Evolutionary conservation across 1,140 invertebrate genomes (phyloP).

Genomic region (Stratiolaelaps scimitus): DNA sequence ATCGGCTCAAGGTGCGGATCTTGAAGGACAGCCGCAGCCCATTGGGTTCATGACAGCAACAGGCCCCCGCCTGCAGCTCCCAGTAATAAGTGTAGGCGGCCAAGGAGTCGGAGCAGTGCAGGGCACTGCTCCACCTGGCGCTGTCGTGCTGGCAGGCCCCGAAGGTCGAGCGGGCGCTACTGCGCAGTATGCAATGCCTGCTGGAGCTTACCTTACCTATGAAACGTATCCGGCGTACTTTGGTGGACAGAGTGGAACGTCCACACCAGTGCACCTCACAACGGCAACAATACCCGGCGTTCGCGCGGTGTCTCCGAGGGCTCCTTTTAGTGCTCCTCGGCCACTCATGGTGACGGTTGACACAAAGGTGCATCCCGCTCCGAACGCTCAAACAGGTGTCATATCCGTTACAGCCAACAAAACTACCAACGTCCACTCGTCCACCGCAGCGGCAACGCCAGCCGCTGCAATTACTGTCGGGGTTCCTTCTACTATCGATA

Average conservation of each 20-base stretch:
- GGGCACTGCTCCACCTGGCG: background rate
- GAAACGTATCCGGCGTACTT: constrained; percentile 25
- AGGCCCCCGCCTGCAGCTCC: constrained; percentile 13
- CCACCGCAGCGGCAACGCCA: too few relatives aligned
- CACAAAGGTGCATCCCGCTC: constrained; percentile 2
- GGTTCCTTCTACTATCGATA: too few relatives aligned
- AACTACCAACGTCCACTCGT: background rate
- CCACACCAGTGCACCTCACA: constrained; percentile 7
- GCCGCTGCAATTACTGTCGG: too few relatives aligned
- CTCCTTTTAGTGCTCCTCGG: background rate
- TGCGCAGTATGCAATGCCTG: background rate
- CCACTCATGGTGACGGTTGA: constrained; percentile 16
- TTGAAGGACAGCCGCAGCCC: constrained; percentile 6
- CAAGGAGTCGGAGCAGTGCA: background rate
- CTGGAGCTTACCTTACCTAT: background rate
- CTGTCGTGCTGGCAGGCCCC: background rate
- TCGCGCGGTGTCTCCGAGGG: constrained; percentile 1
- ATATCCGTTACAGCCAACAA: constrained; percentile 26
- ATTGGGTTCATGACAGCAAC: constrained; percentile 20
- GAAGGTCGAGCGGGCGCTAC: background rate
- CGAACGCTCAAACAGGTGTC: background rate
- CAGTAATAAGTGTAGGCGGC: constrained; percentile 5
- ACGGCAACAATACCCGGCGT: background rate
- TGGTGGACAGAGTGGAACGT: background rate
- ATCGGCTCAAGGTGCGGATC: background rate